Evolutionary conservation across 2,888 invertebrate genomes (phyloP).

Genomic region (Coleophora deauratella): DNA sequence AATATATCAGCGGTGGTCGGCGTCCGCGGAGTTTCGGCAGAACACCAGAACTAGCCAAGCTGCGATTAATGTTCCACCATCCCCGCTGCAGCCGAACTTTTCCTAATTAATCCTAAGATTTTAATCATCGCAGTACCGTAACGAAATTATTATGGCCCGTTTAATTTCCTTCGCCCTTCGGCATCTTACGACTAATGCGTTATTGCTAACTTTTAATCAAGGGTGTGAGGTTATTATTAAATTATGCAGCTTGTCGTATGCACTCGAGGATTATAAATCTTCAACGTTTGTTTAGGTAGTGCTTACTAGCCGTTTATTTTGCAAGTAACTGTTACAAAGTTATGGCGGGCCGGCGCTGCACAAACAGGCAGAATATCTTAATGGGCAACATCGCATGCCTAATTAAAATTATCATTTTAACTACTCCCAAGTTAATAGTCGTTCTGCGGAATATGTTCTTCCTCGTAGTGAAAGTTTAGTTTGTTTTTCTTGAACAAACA

Average conservation of each 20-base stretch:
- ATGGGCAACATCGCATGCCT: slow-evolving; percentile 7
- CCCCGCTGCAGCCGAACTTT: slow-evolving; percentile 50
- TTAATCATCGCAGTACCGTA: slow-evolving; percentile 66
- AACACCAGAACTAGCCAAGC: slow-evolving; percentile 17
- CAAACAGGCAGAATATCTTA: slow-evolving; percentile 29
- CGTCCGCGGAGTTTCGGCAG: neutral
- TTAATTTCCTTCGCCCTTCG: slow-evolving; percentile 66
- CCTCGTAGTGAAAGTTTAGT: neutral
- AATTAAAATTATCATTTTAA: slow-evolving; percentile 15
- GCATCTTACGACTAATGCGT: slow-evolving; percentile 62
- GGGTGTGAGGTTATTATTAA: slow-evolving; percentile 68
- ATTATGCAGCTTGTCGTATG: slow-evolving; percentile 72
- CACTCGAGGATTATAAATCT: slow-evolving; percentile 65
- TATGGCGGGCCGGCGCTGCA: slow-evolving; percentile 26
- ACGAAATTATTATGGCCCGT: slow-evolving; percentile 68
- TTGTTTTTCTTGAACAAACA: neutral
- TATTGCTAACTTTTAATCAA: slow-evolving; percentile 72
- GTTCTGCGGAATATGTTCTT: too few species aligned
- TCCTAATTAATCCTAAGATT: slow-evolving; percentile 68
- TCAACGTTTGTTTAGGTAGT: slow-evolving; percentile 48
- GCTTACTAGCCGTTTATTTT: slow-evolving; percentile 30
- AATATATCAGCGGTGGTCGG: neutral
- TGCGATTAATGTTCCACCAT: slow-evolving; percentile 36
- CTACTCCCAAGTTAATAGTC: neutral
- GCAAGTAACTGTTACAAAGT: slow-evolving; percentile 29